phyloP scores from a whole-genome alignment of 2,797 vertebrate species.

The Onychomys torridus region DNA sequence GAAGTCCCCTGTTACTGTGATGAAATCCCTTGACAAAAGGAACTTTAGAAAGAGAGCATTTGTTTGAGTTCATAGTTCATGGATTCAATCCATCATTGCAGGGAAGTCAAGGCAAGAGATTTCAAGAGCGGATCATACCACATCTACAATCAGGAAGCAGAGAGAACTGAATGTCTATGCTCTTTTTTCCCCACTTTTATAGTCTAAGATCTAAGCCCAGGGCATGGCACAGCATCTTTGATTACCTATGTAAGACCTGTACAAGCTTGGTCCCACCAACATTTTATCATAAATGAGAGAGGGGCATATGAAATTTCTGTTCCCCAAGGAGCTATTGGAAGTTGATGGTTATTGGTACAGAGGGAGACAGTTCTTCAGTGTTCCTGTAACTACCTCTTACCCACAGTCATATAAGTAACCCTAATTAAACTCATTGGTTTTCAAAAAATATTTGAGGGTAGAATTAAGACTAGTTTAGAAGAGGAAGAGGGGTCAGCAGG shows the following conservation, averaged over 20 bases:
- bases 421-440: neutral
- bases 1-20: neutral
- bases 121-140: neutral
- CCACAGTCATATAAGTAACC: neutral
- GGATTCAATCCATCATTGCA: neutral
- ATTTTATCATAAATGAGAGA: neutral
- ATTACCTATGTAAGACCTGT: neutral
- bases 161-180: neutral
- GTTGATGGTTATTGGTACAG: neutral
- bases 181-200: neutral
- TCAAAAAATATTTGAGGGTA: neutral
- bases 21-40: neutral
- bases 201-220: neutral
- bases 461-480: neutral
- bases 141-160: neutral
- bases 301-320: neutral
- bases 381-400: neutral
- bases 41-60: neutral
- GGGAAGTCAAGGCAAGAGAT: neutral
- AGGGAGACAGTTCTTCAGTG: neutral
- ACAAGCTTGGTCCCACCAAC: neutral
- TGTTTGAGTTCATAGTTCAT: neutral
- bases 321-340: neutral
- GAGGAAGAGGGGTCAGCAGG: neutral
- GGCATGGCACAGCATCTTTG: neutral